phyloP scores from a whole-genome alignment of 2,113 vertebrate genomes.

The Saiga tatarica region DNA sequence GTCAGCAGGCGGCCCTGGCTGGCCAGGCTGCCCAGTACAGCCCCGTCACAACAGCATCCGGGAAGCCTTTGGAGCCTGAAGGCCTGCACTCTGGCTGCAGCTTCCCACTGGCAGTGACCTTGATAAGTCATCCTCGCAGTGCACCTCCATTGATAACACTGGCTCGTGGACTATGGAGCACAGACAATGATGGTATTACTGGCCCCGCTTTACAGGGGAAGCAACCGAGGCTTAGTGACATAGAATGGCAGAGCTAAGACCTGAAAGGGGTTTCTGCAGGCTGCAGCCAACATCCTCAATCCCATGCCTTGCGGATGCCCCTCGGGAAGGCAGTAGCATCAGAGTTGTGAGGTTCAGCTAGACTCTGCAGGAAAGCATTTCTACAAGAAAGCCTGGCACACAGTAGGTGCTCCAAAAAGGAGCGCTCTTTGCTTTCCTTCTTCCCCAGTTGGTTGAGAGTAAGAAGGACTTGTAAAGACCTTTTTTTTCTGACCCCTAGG shows the following conservation, averaged over 20 bases:
- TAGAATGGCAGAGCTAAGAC: neutral
- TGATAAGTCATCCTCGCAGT: neutral
- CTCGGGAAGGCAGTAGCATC: neutral
- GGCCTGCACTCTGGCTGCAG: neutral
- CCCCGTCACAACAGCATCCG: fast-evolving
- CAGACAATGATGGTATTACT: neutral
- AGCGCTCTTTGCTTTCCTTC: neutral
- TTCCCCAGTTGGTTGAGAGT: neutral
- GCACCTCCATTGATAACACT: neutral
- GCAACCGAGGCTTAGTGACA: neutral
- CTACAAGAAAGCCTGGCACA: neutral
- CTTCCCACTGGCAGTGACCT: neutral
- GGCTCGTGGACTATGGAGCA: neutral
- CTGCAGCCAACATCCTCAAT: neutral
- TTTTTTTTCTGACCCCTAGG: neutral
- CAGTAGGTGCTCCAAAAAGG: neutral
- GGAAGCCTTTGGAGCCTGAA: neutral
- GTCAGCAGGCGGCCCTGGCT: neutral
- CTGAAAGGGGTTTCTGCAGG: neutral
- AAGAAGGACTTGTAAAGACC: neutral
- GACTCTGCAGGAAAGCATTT: neutral
- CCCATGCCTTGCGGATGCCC: neutral
- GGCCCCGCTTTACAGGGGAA: neutral
- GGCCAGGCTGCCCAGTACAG: neutral
- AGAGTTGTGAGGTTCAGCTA: neutral